Conservation (phyloP, 2,113 vertebrate genomes). For the Entomyzon cyanotis region DNA sequence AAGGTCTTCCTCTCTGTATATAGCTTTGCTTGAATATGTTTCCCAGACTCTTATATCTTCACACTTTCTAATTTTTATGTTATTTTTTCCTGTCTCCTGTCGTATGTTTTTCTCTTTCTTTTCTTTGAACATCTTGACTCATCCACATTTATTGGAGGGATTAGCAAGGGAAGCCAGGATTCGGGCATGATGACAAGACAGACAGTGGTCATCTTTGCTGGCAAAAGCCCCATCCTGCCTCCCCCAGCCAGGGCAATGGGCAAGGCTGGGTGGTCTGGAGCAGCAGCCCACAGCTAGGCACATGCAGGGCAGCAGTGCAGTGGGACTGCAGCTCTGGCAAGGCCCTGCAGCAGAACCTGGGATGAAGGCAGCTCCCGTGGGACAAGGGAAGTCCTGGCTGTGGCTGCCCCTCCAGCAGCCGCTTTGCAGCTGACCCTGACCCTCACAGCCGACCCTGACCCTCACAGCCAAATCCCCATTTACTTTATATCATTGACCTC, state of each 20-base stretch:
- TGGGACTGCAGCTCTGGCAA: neutral
- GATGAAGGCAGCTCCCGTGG: neutral
- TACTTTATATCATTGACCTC: neutral
- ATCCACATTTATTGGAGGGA: neutral
- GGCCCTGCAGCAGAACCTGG: neutral
- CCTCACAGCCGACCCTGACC: neutral
- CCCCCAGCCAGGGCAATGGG: fast-evolving
- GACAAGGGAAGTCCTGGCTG: neutral
- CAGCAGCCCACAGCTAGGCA: neutral
- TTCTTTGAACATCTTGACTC: neutral
- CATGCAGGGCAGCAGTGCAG: fast-evolving
- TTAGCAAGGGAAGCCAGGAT: neutral
- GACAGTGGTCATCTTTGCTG: neutral
- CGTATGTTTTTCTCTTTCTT: neutral
- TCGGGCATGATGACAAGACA: fast-evolving
- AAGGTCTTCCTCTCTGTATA: neutral
- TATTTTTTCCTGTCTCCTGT: neutral
- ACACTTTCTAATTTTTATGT: neutral
- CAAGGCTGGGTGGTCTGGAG: fast-evolving
- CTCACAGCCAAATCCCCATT: neutral
- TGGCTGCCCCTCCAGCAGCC: neutral
- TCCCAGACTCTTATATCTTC: neutral
- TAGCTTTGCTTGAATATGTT: neutral
- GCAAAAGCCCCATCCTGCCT: fast-evolving
- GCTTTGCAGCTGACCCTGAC: neutral